Conservation (phyloP, 1,140 invertebrate genomes). For the Druon quercuslanigerum region DNA sequence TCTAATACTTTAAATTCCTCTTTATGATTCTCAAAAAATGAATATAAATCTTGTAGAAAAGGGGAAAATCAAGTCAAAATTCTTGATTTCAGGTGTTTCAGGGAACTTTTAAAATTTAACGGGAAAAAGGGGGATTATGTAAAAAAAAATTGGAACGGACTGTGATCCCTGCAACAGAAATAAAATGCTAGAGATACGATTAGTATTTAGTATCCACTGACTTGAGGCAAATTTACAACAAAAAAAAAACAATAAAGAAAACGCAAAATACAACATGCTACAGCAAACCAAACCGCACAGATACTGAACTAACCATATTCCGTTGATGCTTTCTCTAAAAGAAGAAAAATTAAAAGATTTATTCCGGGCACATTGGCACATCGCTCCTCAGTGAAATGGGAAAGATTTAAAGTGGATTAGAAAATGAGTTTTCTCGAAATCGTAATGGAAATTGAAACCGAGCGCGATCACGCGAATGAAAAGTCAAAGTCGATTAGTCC, state of each 20-base stretch:
- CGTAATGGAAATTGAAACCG: neutral
- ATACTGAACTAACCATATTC: slow-evolving; percentile 71
- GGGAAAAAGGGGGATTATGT: too few relatives aligned
- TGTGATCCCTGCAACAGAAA: neutral
- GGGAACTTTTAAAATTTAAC: too few relatives aligned
- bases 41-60: too few relatives aligned
- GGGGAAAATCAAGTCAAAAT: too few relatives aligned
- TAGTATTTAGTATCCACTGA: slow-evolving; percentile 35
- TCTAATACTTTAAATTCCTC: too few relatives aligned
- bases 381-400: slow-evolving; percentile 42
- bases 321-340: slow-evolving; percentile 71
- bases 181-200: slow-evolving; percentile 11
- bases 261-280: slow-evolving; percentile 55
- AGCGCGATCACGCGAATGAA: neutral
- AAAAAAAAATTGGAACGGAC: too few relatives aligned
- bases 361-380: slow-evolving; percentile 53
- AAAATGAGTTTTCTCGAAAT: slow-evolving; percentile 12
- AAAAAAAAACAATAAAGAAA: slow-evolving; percentile 53
- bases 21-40: too few relatives aligned
- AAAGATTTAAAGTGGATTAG: slow-evolving; percentile 20
- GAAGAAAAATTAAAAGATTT: slow-evolving; percentile 61
- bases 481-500: slow-evolving; percentile 3
- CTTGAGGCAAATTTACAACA: slow-evolving; percentile 45
- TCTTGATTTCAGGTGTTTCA: too few relatives aligned
- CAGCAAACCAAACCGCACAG: slow-evolving; percentile 64